Percentiles rank a stretch among this genome's conserved stretches.
These are phyloP conservation scores for Hylia prasina DNA, from an alignment of 2,113 vertebrate genomes.

Conservation along the genomic window DNA sequence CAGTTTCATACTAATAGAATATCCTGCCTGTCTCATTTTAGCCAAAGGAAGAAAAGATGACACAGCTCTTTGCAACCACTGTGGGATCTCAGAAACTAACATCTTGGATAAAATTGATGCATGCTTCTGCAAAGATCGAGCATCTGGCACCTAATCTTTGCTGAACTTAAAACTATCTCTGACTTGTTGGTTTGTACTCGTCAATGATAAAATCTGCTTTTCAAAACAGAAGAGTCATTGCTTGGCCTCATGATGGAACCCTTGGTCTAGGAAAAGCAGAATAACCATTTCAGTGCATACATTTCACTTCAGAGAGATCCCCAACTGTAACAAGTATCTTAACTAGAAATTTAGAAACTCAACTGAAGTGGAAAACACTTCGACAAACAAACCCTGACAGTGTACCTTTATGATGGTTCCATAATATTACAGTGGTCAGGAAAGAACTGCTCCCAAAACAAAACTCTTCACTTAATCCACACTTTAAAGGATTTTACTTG, in stretches of 20 bases:
- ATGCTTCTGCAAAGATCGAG: not conserved
- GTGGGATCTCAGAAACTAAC: not conserved
- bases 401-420: not conserved
- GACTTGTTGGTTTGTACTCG: not conserved
- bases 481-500: not conserved
- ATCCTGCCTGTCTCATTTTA: not conserved
- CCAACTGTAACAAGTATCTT: not conserved
- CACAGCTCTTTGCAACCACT: not conserved
- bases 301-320: not conserved
- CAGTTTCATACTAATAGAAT: not conserved
- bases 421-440: not conserved
- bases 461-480: not conserved
- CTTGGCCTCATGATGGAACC: not conserved
- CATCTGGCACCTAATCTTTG: not conserved
- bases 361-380: not conserved
- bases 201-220: not conserved
- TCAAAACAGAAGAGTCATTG: not conserved
- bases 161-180: not conserved
- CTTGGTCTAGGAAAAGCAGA: not conserved
- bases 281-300: not conserved
- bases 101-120: not conserved
- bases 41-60: not conserved
- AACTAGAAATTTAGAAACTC: not conserved
- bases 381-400: not conserved
- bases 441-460: not conserved